A percentile compares a stretch with the other conserved stretches of the same genome.
phyloP scores from a whole-genome alignment of 2,888 invertebrate genomes.

The Malacosoma neustria region DNA sequence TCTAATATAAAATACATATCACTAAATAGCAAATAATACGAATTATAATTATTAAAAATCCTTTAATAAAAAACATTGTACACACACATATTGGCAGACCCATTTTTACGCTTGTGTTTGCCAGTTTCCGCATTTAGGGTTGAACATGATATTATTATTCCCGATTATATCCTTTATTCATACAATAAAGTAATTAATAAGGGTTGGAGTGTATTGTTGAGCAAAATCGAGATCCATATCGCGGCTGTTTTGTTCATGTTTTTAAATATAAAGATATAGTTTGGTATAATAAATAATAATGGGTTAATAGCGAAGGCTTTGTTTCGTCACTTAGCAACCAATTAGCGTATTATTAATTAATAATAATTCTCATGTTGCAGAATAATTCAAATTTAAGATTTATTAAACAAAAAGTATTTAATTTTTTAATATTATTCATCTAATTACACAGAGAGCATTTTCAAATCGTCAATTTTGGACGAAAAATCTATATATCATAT shows the following conservation, averaged over 20 bases:
- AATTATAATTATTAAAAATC: too few relatives aligned
- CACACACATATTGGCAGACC: too few relatives aligned
- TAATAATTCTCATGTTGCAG: too few relatives aligned
- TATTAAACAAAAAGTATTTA: too few relatives aligned
- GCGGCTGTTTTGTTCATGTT: conserved; percentile 49
- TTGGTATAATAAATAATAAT: conserved; percentile 16
- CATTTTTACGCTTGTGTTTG: conserved; percentile 74
- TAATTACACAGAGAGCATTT: too few relatives aligned
- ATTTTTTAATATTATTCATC: too few relatives aligned
- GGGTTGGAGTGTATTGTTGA: conserved; percentile 69
- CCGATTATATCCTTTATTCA: conserved; percentile 73
- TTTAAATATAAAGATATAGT: conserved; percentile 50
- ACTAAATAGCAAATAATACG: too few relatives aligned
- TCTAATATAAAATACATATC: too few relatives aligned
- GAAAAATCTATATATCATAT: too few relatives aligned
- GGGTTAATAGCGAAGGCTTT: neutral
- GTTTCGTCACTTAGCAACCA: neutral
- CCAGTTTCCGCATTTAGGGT: conserved; percentile 70
- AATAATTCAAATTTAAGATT: too few relatives aligned
- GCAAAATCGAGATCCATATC: conserved; percentile 65
- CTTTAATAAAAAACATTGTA: too few relatives aligned
- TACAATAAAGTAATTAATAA: conserved; percentile 76
- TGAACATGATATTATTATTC: conserved; percentile 75
- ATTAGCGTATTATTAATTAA: neutral
- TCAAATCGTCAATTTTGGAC: too few relatives aligned